These are phyloP conservation scores for Pseudachorutes palmiensis DNA, from an alignment of 1,140 invertebrate species.

Conservation along the genomic window DNA sequence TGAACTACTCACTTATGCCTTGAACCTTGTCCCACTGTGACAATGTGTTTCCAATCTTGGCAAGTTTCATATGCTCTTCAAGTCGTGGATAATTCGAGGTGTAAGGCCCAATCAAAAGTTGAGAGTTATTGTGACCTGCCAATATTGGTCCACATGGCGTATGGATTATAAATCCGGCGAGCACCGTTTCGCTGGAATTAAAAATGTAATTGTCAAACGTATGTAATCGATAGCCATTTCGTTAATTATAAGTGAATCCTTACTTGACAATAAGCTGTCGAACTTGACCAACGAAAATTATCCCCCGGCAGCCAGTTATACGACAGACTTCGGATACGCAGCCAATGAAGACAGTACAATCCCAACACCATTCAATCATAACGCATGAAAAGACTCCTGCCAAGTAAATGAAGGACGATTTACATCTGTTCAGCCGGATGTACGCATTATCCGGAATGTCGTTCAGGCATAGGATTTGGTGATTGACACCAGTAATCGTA, in stretches of 20 bases:
- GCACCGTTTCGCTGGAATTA: background rate
- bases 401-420: background rate
- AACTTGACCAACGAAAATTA: background rate
- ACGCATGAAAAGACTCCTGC: background rate
- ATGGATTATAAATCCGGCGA: background rate
- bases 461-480: background rate
- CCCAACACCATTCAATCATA: background rate
- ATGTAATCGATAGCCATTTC: background rate
- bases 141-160: background rate
- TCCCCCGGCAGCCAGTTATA: background rate
- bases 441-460: background rate
- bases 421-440: background rate
- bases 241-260: background rate
- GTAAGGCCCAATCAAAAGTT: background rate
- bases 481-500: background rate
- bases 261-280: background rate
- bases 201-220: background rate
- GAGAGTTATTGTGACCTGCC: background rate
- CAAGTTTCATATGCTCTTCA: background rate
- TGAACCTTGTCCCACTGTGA: background rate
- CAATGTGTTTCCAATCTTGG: background rate
- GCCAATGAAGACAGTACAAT: background rate
- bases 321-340: background rate
- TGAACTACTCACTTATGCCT: background rate
- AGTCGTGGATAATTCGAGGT: background rate